Conservation (phyloP, 1,140 invertebrate genomes). For the Hyles vespertilio region DNA sequence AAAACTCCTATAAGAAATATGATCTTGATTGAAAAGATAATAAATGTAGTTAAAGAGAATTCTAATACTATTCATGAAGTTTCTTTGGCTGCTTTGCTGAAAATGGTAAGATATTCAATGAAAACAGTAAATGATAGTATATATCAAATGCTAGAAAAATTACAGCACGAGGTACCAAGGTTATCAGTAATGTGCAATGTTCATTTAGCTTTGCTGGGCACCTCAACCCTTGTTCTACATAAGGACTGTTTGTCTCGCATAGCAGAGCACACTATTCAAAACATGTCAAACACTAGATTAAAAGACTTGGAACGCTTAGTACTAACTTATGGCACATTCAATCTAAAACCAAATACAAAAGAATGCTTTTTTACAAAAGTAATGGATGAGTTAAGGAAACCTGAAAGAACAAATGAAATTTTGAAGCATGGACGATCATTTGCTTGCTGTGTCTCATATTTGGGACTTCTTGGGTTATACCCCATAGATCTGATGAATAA, state of each 20-base stretch:
- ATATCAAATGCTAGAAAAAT: constrained; percentile 49
- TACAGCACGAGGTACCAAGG: constrained; percentile 64
- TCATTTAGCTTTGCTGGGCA: constrained; percentile 76
- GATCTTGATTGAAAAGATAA: constrained; percentile 65
- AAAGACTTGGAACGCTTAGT: constrained; percentile 81
- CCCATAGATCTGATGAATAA: constrained; percentile 72
- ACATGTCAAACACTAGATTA: constrained; percentile 63
- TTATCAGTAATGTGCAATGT: constrained; percentile 70
- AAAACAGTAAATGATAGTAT: constrained; percentile 44
- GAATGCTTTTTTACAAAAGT: constrained; percentile 70
- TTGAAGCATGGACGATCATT: constrained; percentile 60
- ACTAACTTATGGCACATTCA: constrained; percentile 74
- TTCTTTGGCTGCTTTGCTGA: constrained; percentile 75
- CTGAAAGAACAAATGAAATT: constrained; percentile 67
- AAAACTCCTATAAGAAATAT: constrained; percentile 72
- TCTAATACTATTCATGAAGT: constrained; percentile 71
- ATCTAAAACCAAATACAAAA: constrained; percentile 64
- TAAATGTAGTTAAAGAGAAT: constrained; percentile 56
- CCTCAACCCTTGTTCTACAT: constrained; percentile 62
- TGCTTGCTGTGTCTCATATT: constrained; percentile 68
- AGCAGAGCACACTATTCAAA: constrained; percentile 40
- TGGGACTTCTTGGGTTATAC: constrained; percentile 70
- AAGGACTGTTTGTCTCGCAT: constrained; percentile 52
- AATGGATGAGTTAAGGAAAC: constrained; percentile 70
- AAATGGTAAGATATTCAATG: constrained; percentile 71